phyloP scores from a whole-genome alignment of 2,888 invertebrate genomes.

The Beris chalybata region DNA sequence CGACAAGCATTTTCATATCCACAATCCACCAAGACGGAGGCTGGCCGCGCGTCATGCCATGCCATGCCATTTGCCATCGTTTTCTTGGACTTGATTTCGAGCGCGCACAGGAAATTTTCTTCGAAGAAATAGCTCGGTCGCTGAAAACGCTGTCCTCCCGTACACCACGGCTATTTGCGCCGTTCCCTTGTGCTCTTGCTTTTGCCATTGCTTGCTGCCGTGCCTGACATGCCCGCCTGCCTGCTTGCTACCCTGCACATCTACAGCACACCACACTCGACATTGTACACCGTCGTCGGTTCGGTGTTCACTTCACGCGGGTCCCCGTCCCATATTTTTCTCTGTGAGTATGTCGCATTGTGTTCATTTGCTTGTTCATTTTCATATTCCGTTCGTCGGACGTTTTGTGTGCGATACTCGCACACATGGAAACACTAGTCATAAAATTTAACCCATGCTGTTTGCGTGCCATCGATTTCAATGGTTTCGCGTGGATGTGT shows the following conservation, averaged over 20 bases:
- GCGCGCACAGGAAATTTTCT: slow-evolving; percentile 29
- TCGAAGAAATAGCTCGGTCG: slow-evolving; percentile 44
- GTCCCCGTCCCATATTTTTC: too few species aligned
- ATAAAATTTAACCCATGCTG: too few species aligned
- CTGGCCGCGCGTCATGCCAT: slow-evolving; percentile 35
- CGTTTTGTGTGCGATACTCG: too few species aligned
- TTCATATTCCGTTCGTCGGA: too few species aligned
- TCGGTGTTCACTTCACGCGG: too few species aligned
- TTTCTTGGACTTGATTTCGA: slow-evolving; percentile 13
- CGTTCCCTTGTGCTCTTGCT: slow-evolving; percentile 47
- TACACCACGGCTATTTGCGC: slow-evolving; percentile 44
- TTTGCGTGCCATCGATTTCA: too few species aligned
- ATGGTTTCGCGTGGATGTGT: too few species aligned
- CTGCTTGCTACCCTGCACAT: not conserved
- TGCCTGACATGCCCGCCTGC: slow-evolving; percentile 1
- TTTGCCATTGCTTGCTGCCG: slow-evolving; percentile 10
- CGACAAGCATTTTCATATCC: slow-evolving; percentile 39
- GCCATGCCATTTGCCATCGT: slow-evolving; percentile 21
- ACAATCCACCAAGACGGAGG: slow-evolving; percentile 32
- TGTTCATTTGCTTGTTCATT: too few species aligned
- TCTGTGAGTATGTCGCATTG: too few species aligned
- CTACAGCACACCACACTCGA: not conserved
- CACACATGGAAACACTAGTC: too few species aligned
- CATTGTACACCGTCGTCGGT: too few species aligned
- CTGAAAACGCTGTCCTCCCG: slow-evolving; percentile 51